phyloP scores from a whole-genome alignment of 2,888 invertebrate genomes.

The Agriopis leucophaearia region DNA sequence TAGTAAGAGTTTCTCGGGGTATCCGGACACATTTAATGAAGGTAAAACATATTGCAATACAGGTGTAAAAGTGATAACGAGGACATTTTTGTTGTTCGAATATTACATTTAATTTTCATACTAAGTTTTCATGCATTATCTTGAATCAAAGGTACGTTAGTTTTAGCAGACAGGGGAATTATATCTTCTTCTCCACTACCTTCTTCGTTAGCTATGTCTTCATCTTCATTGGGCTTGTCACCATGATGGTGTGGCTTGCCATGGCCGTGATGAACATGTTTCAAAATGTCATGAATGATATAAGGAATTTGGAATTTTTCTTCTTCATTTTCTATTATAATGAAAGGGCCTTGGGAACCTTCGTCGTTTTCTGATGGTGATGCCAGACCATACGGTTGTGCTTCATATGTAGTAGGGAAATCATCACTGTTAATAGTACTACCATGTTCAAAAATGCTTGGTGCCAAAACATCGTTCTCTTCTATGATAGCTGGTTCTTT shows the following conservation, averaged over 20 bases:
- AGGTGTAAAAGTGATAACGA: too few species aligned
- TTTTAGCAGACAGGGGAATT: constrained; percentile 7
- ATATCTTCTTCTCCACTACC: constrained; percentile 26
- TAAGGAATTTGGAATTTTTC: background rate
- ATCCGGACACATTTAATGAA: too few species aligned
- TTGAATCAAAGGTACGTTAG: background rate
- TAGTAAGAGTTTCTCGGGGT: too few species aligned
- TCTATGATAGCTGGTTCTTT: background rate
- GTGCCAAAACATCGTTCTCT: background rate
- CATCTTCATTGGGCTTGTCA: constrained; percentile 5
- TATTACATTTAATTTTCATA: background rate
- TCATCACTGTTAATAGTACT: background rate
- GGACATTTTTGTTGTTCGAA: background rate
- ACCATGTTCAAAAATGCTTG: background rate
- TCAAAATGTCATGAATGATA: background rate
- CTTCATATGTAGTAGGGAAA: background rate
- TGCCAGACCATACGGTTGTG: constrained; percentile 14
- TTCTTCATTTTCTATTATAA: background rate
- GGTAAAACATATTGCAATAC: too few species aligned
- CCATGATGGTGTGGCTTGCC: constrained; percentile 14
- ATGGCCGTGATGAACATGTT: constrained; percentile 15
- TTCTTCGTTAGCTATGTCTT: constrained; percentile 10
- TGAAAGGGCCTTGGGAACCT: background rate
- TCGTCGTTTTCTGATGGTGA: background rate
- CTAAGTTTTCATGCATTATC: background rate